Base-by-base conservation (phyloP, 2,888 invertebrate species). In the Callinectes sapidus region DNA sequence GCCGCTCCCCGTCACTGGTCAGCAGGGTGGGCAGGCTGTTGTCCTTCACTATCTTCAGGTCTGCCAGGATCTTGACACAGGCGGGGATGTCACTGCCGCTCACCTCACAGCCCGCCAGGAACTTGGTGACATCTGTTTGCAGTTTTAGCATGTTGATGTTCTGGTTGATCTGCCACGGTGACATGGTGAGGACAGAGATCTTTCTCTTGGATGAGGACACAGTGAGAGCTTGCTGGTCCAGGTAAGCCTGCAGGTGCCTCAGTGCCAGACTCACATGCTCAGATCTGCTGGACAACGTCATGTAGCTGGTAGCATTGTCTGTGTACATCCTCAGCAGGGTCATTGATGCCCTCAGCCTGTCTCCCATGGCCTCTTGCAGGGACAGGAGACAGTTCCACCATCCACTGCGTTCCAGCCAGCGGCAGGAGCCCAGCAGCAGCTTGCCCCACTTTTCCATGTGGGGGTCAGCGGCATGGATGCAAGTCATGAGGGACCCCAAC, bases 121-220 rank as follows among this genome's bases (percentile, higher is more conserved):
- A 98, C 95, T 97, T 97, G 0, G 97, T 97, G 0, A 98, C 96
- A 95, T 98, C 98, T 95, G 97, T 97, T 95, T 98, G 98, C n/a
- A 97, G 96, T 8, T 97, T 96, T 94, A 98, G 97, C 0, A 97
- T 97, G 92, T 97, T 97, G 95, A 98, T 97, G 95, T 98, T 97
- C 95, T 97, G 97, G 95, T 97, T 97, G 94, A 98, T 97, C n/a
- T 97, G 97, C 94, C 96, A 92, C 28, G 92, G 90, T 54, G 89
- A 77, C 91, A 92, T 89, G 71, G 71, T 85, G 16, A 94, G 55
- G 32, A 71, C 55, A 10, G 87, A 54, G 18, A 55, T 71, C 35
- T 88, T 86, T 18, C 35, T 92, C 61, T 87, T 91, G 23, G 39
- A 32, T 35, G 81, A 85, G 54, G 93, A 85, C 32, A 42, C 48